Evolutionary conservation across 2,113 vertebrate genomes (phyloP).

Genomic region (Hemicordylus capensis): DNA sequence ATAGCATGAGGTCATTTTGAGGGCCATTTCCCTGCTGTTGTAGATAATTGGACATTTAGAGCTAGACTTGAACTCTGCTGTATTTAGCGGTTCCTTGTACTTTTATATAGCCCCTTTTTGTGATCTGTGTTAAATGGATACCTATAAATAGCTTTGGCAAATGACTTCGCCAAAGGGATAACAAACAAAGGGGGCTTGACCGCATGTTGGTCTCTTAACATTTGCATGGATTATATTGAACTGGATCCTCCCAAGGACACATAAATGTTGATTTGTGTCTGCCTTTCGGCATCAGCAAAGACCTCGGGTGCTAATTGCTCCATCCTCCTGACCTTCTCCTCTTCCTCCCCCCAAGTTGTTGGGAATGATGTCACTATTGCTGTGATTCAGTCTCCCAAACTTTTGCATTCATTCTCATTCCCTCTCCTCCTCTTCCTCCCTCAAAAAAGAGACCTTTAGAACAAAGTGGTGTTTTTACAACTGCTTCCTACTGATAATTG

Average conservation of each 20-base stretch:
- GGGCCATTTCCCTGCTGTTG: background rate
- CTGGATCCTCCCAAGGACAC: slow-evolving; percentile 36
- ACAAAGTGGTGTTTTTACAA: slow-evolving; percentile 71
- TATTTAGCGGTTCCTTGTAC: slow-evolving; percentile 3
- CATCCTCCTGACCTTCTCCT: slow-evolving; percentile 48
- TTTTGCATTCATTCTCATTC: slow-evolving; percentile 38
- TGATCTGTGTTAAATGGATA: slow-evolving; percentile 17
- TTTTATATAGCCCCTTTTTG: slow-evolving; percentile 30
- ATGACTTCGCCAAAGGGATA: slow-evolving; percentile 25
- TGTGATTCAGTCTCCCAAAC: slow-evolving; percentile 58
- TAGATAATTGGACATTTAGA: background rate
- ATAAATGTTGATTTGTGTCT: slow-evolving; percentile 56
- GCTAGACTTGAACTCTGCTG: background rate
- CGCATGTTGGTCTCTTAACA: background rate
- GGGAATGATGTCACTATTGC: slow-evolving; percentile 64
- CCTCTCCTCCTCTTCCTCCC: slow-evolving; percentile 13
- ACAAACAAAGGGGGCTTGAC: slow-evolving; percentile 42
- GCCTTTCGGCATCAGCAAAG: slow-evolving; percentile 44
- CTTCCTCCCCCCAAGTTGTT: slow-evolving; percentile 53
- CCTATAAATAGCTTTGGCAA: slow-evolving; percentile 41
- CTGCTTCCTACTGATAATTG: slow-evolving; percentile 70
- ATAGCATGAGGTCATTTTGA: background rate
- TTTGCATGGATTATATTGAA: slow-evolving; percentile 49
- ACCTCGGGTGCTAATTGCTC: slow-evolving; percentile 45
- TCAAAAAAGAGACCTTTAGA: slow-evolving; percentile 44